Evolutionary conservation across 2,113 vertebrate genomes (phyloP).

Genomic region (Proterorhinus semilunaris): DNA sequence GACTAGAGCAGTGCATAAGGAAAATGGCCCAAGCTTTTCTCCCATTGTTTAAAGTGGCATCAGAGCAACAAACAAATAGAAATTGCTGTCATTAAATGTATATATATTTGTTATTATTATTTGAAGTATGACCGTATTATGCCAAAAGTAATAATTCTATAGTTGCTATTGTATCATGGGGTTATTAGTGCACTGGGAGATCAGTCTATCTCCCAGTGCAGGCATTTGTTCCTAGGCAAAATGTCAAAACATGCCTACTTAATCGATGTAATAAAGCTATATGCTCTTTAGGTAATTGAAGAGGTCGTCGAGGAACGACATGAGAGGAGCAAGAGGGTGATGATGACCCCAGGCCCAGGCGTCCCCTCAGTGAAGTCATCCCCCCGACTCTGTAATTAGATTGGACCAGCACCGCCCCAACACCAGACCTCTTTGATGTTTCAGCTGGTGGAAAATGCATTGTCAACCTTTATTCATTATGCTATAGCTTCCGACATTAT

Average conservation of each 20-base stretch:
- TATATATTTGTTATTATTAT: neutral
- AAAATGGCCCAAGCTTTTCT: constrained; percentile 4
- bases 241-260: neutral
- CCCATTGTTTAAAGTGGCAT: too few species aligned
- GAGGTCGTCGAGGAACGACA: constrained; percentile 21
- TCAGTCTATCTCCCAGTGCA: too few species aligned
- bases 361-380: constrained; percentile 60
- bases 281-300: constrained; percentile 26
- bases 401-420: constrained; percentile 36
- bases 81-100: too few species aligned
- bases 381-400: constrained; percentile 69
- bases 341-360: constrained; percentile 43
- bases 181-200: too few species aligned
- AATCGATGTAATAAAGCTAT: constrained; percentile 18
- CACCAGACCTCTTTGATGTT: constrained; percentile 52
- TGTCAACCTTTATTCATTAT: neutral
- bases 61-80: too few species aligned
- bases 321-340: constrained; percentile 25
- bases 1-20: constrained; percentile 8
- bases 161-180: too few species aligned
- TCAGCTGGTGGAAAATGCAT: constrained; percentile 55
- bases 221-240: too few species aligned
- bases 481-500: constrained; percentile 15
- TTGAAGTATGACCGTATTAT: neutral
- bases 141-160: too few species aligned